Conservation (phyloP, 2,113 vertebrate species). For the Macquaria ambigua region DNA sequence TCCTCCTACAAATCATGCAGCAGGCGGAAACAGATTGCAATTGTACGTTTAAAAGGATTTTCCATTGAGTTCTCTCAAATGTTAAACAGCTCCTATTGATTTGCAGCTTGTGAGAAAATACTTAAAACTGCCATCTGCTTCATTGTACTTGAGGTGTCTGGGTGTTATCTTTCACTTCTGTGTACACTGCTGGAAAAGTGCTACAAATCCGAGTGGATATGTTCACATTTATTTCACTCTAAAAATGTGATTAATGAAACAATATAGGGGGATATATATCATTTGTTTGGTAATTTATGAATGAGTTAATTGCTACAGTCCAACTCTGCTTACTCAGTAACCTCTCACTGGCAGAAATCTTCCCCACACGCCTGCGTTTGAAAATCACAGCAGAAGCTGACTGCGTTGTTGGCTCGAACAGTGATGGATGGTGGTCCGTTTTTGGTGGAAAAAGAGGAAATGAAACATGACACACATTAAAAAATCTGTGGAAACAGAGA, state of each 20-base stretch:
- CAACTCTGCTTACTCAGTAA: slow-evolving; percentile 24
- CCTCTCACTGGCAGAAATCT: slow-evolving; percentile 15
- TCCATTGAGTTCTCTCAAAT: slow-evolving; percentile 6
- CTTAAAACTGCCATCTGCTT: slow-evolving; percentile 25
- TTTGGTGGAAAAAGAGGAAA: slow-evolving; percentile 58
- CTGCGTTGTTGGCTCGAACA: slow-evolving; percentile 38
- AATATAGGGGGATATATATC: background rate
- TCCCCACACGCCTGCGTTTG: slow-evolving; percentile 33
- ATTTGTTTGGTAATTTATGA: slow-evolving; percentile 25
- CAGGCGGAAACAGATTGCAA: background rate
- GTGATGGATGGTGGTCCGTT: slow-evolving; percentile 64
- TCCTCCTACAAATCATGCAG: background rate
- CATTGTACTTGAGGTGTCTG: background rate
- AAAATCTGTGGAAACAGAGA: slow-evolving; percentile 6
- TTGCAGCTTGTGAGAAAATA: slow-evolving; percentile 16
- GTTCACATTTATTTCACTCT: background rate
- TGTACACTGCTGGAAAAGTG: background rate
- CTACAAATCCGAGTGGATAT: background rate
- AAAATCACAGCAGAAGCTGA: slow-evolving; percentile 31
- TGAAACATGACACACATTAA: slow-evolving; percentile 56
- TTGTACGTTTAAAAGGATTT: slow-evolving; percentile 1
- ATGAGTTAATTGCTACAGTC: slow-evolving; percentile 3
- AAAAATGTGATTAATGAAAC: slow-evolving; percentile 9
- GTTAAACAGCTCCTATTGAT: slow-evolving; percentile 14
- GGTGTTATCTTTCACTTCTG: background rate